Conservation (phyloP, 2,888 invertebrate genomes). For the Zelleria hepariella region DNA sequence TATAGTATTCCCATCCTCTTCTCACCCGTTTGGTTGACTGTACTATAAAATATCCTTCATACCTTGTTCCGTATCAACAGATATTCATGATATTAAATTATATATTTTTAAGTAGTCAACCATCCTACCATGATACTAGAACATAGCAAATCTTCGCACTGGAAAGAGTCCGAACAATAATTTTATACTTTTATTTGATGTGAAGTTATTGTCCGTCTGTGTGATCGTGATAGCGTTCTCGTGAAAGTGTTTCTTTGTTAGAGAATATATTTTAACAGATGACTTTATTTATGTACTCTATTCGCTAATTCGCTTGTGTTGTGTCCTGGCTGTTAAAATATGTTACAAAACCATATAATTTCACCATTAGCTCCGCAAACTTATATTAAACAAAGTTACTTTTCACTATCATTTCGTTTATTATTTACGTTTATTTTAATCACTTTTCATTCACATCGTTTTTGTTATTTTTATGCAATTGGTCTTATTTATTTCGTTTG, state of each 20-base stretch:
- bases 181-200: not conserved
- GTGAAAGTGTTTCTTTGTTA: not conserved
- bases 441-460: not conserved
- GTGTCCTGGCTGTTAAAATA: not conserved
- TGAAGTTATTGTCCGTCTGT: not conserved
- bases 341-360: not conserved
- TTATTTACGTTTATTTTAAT: not conserved
- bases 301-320: not conserved
- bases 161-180: no score
- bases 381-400: not conserved
- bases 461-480: constrained; percentile 1
- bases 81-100: no score
- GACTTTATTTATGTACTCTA: not conserved
- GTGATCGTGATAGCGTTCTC: not conserved
- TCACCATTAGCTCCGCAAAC: not conserved
- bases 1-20: no score
- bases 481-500: constrained; percentile 15
- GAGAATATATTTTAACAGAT: not conserved
- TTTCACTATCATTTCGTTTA: not conserved
- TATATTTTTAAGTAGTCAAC: no score
- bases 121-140: no score
- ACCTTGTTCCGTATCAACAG: no score
- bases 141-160: no score
- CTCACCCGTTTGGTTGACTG: no score
- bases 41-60: no score